A percentile compares a stretch with the other conserved stretches of the same genome.
Evolutionary conservation across 2,888 invertebrate genomes (phyloP).

Genomic region (Eustalomyia histrio): DNA sequence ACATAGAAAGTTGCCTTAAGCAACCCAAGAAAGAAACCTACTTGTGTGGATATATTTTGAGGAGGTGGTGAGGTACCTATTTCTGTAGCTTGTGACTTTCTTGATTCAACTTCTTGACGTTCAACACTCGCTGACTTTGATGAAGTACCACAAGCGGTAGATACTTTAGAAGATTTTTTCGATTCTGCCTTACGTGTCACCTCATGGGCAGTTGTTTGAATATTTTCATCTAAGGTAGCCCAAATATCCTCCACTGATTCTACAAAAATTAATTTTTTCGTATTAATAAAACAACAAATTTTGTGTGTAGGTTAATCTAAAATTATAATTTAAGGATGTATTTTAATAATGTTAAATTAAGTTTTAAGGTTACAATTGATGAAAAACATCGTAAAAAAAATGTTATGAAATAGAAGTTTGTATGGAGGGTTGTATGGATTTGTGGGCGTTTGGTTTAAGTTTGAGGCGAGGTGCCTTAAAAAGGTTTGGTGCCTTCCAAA

Average conservation of each 20-base stretch:
- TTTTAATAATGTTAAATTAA: conserved; percentile 21
- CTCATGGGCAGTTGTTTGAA: conserved; percentile 76
- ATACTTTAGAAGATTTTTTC: conserved; percentile 75
- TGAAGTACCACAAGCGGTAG: conserved; percentile 84
- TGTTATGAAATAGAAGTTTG: conserved; percentile 30
- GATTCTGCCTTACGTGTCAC: conserved; percentile 69
- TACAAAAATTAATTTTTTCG: conserved; percentile 65
- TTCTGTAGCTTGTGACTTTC: conserved; percentile 78
- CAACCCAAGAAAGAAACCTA: conserved; percentile 72
- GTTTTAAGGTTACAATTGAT: conserved; percentile 27
- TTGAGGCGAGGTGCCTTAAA: conserved; percentile 17
- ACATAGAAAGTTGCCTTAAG: background rate
- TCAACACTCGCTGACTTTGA: conserved; percentile 80
- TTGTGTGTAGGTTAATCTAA: conserved; percentile 63
- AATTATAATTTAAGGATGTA: conserved; percentile 25
- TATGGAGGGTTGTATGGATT: conserved; percentile 17
- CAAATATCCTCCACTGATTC: conserved; percentile 78
- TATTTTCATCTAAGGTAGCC: conserved; percentile 78
- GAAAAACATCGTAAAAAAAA: conserved; percentile 22
- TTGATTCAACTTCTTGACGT: conserved; percentile 64
- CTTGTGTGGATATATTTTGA: conserved; percentile 92
- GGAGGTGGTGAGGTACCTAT: conserved; percentile 93
- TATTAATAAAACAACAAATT: conserved; percentile 56
- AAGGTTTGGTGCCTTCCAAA: conserved; percentile 85
- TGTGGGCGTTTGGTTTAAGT: background rate